phyloP scores from a whole-genome alignment of 2,888 invertebrate genomes.

The Tetheella fluctuosa region DNA sequence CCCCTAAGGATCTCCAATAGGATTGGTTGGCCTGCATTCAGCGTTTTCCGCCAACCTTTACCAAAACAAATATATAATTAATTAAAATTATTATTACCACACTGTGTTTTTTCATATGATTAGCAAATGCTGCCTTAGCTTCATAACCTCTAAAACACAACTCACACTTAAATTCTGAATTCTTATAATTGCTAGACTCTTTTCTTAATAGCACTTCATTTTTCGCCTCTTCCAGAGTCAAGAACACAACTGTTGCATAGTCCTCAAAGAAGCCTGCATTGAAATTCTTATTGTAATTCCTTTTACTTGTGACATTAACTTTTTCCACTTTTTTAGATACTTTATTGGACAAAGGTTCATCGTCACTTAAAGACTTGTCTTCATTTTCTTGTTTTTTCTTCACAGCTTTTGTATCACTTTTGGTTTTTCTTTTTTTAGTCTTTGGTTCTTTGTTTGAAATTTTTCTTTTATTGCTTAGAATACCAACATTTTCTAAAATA shows the following conservation, averaged over 20 bases:
- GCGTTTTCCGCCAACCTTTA: too few relatives aligned
- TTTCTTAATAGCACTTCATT: conserved; percentile 48
- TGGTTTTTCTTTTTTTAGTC: conserved; percentile 17
- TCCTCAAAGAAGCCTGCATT: conserved; percentile 40
- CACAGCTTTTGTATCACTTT: conserved; percentile 18
- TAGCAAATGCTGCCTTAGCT: conserved; percentile 42
- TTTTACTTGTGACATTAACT: conserved; percentile 13
- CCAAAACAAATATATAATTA: too few relatives aligned
- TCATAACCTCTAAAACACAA: conserved; percentile 51
- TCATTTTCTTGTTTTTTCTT: conserved; percentile 13
- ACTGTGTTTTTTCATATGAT: conserved; percentile 53
- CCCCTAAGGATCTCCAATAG: too few relatives aligned
- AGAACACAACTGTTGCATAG: conserved; percentile 41
- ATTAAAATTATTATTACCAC: conserved; percentile 32
- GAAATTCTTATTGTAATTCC: conserved; percentile 19
- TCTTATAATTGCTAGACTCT: conserved; percentile 49
- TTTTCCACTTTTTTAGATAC: conserved; percentile 27
- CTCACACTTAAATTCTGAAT: conserved; percentile 49
- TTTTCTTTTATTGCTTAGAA: neutral
- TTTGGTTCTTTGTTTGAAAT: conserved; percentile 18
- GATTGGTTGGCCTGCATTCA: too few relatives aligned
- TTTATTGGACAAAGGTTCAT: conserved; percentile 40
- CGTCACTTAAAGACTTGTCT: conserved; percentile 32
- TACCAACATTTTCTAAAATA: neutral
- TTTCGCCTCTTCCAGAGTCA: conserved; percentile 48